These are phyloP conservation scores for Ceyx margarethae DNA, from an alignment of 2,113 vertebrate species.

Conservation along the genomic window DNA sequence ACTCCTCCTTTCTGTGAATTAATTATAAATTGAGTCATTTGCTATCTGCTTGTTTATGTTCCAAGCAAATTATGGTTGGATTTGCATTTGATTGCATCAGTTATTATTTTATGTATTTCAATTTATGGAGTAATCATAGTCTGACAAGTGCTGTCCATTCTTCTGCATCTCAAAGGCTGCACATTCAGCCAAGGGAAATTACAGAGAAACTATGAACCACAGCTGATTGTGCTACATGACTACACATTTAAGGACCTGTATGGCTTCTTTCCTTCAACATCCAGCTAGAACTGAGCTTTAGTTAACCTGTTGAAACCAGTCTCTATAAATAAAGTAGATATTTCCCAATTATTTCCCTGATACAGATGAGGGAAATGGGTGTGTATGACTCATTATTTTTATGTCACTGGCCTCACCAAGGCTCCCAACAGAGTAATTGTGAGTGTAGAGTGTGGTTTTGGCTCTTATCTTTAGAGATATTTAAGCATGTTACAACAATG, in stretches of 20 bases:
- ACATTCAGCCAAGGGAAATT: not conserved
- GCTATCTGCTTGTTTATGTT: conserved; percentile 27
- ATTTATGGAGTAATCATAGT: conserved; percentile 22
- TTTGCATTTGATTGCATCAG: conserved; percentile 24
- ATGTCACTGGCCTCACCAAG: not conserved
- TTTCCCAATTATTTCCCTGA: not conserved
- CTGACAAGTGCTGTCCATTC: conserved; percentile 34
- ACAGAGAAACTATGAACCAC: not conserved
- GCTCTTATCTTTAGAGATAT: not conserved
- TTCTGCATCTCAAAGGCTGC: not conserved
- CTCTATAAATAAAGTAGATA: not conserved
- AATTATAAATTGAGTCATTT: conserved; percentile 47
- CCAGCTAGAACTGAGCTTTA: not conserved
- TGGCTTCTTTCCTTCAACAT: not conserved
- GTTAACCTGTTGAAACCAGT: not conserved
- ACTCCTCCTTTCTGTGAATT: not conserved
- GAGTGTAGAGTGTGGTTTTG: not conserved
- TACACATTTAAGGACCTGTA: not conserved
- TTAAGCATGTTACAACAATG: not conserved
- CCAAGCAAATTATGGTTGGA: conserved; percentile 10
- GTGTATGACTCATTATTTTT: not conserved
- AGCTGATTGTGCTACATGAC: not conserved
- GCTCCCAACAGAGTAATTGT: not conserved
- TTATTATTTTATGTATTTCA: conserved; percentile 46
- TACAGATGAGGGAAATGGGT: not conserved